Evolutionary conservation across 2,888 invertebrate genomes (phyloP), one percentile per base, ranked within the genome.

Genomic region (Tetropium fuscum): DNA sequence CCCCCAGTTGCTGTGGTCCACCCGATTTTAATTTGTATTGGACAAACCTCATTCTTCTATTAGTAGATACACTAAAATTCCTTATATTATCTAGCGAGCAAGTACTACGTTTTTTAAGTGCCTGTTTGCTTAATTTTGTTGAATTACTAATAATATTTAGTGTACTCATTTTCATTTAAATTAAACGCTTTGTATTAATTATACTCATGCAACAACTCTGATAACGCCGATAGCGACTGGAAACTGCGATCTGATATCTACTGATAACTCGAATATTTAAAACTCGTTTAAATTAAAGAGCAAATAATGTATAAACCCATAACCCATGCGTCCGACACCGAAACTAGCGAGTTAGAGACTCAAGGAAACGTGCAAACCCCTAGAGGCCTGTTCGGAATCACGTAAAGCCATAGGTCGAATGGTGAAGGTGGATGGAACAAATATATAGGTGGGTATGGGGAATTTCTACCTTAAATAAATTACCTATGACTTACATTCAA

Each of bases 1-100:
- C 88, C 1, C 93, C 93, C n/a, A 90, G 83, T n/a, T 88, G 86
- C 51, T 87, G 83, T 1, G 85, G 85, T 0, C 84, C 83, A 0
- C 89, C 87, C 36, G 84, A 83, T 67, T 86, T 84, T 16, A 82
- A 83, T 41, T 83, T 81, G 78, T 90, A 93, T 74, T 93, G 93
- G 40, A 93, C 87, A 69, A 90, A 87, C 73, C 91, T 88, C 89
- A 90, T 88, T 25, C 83, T 85, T 41, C 51, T 65, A 13, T 49
- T 48, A 7, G 62, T 58, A 3, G 75, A 67, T 8, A 77, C 63
- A 67, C 78, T 76, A 51, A 82, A 80, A 53, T 70, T 70, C 63
- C 76, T 74, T 5, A 22, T 4, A 16, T 30, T 53, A 25, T 53
- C 36, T 25, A 13, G 13, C 11, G 22, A 36, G 16, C 13, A 48